Evolutionary conservation across 92 coral and sea anemone species (phyloP).

Genomic region (Actinernus sp.): DNA sequence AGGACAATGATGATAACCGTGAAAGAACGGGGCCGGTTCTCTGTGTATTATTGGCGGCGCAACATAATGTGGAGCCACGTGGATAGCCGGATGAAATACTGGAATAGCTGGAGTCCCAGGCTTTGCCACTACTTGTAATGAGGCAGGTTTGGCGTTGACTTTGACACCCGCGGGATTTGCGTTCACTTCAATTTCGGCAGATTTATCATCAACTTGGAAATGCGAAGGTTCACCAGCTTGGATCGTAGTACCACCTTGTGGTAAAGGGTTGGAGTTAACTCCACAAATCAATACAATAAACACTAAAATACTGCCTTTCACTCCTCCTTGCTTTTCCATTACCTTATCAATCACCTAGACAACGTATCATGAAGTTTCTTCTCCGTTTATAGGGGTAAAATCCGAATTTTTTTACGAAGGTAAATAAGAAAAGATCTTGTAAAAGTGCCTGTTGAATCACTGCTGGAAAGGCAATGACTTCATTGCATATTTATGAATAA

Average conservation of each 20-base stretch:
- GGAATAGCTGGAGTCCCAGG: constrained; percentile 98
- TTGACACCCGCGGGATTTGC: constrained; percentile 99
- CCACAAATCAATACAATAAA: background rate
- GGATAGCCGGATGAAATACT: constrained; percentile 93
- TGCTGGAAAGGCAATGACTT: constrained; percentile 16
- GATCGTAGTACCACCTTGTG: constrained; percentile 79
- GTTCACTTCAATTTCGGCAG: constrained; percentile 98
- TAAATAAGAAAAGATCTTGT: background rate
- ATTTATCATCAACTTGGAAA: constrained; percentile 99
- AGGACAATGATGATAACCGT: constrained; percentile 25
- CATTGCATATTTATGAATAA: constrained; percentile 12
- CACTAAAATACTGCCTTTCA: too few relatives aligned
- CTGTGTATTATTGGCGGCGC: constrained; percentile 83
- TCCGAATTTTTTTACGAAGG: background rate
- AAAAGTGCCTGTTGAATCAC: too few relatives aligned
- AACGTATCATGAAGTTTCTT: background rate
- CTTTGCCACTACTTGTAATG: constrained; percentile 97
- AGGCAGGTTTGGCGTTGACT: constrained; percentile 98
- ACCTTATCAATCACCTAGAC: too few relatives aligned
- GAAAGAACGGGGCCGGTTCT: constrained; percentile 74
- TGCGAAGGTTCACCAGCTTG: constrained; percentile 98
- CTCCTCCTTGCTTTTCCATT: too few relatives aligned
- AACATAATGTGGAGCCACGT: constrained; percentile 83
- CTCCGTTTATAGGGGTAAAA: background rate
- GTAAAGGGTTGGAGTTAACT: constrained; percentile 48